phyloP scores from a whole-genome alignment of 2,113 vertebrate genomes.

The Bothrops jararaca region DNA sequence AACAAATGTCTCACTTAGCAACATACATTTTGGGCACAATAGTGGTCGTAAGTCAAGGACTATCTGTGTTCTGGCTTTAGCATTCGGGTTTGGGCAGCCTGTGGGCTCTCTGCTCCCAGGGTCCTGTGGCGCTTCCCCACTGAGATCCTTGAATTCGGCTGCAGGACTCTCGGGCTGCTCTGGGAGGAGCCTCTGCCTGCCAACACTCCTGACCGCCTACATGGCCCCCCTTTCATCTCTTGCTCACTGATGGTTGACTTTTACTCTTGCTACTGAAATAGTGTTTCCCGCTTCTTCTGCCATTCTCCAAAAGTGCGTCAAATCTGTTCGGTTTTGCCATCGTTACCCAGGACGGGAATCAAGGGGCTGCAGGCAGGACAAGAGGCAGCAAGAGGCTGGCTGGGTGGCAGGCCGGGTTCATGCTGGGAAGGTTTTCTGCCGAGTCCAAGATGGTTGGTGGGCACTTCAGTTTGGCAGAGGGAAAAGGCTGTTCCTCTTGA shows the following conservation, averaged over 20 bases:
- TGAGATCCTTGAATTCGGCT: background rate
- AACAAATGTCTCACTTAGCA: background rate
- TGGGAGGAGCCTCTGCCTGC: background rate
- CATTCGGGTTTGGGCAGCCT: background rate
- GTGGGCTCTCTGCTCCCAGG: background rate
- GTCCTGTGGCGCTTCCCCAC: no score
- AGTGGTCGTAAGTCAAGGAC: background rate
- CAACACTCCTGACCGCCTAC: background rate
- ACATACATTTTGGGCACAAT: background rate
- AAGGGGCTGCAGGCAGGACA: background rate
- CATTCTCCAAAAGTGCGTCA: background rate
- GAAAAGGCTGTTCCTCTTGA: background rate
- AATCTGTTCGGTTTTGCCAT: no score
- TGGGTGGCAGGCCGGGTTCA: background rate
- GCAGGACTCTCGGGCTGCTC: background rate
- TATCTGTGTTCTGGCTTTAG: background rate
- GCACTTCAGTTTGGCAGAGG: background rate
- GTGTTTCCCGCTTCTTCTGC: background rate
- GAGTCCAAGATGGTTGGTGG: background rate
- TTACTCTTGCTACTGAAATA: background rate
- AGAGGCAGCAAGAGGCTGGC: background rate
- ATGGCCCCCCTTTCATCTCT: background rate
- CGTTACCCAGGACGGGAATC: no score
- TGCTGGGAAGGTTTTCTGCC: background rate
- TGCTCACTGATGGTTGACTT: background rate